Evolutionary conservation across 2,113 vertebrate genomes (phyloP).

Genomic region (Platysternon megacephalum): DNA sequence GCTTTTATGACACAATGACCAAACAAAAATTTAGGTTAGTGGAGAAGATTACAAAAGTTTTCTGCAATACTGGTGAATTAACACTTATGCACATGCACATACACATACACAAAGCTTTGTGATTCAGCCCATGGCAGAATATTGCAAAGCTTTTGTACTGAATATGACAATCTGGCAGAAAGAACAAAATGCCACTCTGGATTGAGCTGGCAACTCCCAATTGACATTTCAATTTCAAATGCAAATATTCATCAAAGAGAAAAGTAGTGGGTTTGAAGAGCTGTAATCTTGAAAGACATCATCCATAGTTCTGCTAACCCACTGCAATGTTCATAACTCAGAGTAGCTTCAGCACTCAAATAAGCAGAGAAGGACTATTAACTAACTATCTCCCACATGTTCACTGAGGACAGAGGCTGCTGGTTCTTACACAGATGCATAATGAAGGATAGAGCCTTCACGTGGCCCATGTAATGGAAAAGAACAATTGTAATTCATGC

Average conservation of each 20-base stretch:
- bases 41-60: neutral
- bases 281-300: neutral
- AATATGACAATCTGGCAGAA: neutral
- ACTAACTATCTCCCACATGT: neutral
- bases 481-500: neutral
- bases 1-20: neutral
- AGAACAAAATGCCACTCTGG: neutral
- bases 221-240: neutral
- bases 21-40: neutral
- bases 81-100: neutral
- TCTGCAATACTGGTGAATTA: neutral
- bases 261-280: neutral
- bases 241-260: neutral
- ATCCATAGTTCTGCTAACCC: fast-evolving
- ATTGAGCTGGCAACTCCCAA: neutral
- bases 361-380: too few relatives aligned
- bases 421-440: neutral
- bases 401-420: neutral
- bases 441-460: neutral
- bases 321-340: neutral
- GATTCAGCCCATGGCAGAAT: neutral
- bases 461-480: neutral
- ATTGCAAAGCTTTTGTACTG: fast-evolving
- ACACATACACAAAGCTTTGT: neutral
- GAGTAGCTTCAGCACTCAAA: neutral